phyloP scores from a whole-genome alignment of 37 sponge, comb jelly and placozoan species.

The Bolinopsis microptera region DNA sequence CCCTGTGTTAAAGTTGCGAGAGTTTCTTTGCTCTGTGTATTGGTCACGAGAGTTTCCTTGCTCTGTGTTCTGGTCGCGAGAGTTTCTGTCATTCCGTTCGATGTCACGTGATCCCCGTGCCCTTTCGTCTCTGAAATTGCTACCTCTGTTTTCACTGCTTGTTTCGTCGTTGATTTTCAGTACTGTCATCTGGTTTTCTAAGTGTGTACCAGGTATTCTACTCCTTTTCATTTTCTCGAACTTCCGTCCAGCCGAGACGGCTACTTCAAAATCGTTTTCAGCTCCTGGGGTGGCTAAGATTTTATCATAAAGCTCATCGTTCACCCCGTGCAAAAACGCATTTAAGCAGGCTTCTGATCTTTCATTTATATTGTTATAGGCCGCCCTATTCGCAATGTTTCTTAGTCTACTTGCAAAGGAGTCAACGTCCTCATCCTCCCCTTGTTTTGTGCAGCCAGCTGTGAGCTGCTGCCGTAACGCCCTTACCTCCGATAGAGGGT shows the following conservation, averaged over 20 bases:
- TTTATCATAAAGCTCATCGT: too few species aligned
- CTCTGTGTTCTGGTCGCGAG: too few species aligned
- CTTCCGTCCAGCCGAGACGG: background rate
- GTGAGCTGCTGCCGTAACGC: conserved; percentile 32
- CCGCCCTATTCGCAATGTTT: background rate
- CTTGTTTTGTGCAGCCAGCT: background rate
- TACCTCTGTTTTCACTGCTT: too few species aligned
- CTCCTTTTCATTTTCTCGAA: conserved; percentile 18
- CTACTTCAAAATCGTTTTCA: conserved; percentile 9
- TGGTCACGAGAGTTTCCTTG: too few species aligned
- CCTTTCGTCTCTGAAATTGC: too few species aligned
- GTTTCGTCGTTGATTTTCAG: too few species aligned
- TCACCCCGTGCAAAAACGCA: conserved; percentile 4
- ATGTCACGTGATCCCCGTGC: too few species aligned
- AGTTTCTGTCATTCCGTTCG: too few species aligned
- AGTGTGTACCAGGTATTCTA: too few species aligned
- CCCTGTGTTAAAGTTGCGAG: too few species aligned
- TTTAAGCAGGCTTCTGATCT: background rate
- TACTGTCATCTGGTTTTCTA: too few species aligned
- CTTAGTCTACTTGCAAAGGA: background rate
- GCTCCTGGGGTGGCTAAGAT: background rate
- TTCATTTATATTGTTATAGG: background rate
- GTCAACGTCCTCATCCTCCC: conserved; percentile 9
- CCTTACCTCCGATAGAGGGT: conserved; percentile 15
- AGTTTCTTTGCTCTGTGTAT: too few species aligned